Percentiles rank a stretch among this genome's conserved stretches.
These are phyloP conservation scores for Phyllotis vaccarum DNA, from an alignment of 2,797 vertebrate genomes.

Conservation along the genomic window DNA sequence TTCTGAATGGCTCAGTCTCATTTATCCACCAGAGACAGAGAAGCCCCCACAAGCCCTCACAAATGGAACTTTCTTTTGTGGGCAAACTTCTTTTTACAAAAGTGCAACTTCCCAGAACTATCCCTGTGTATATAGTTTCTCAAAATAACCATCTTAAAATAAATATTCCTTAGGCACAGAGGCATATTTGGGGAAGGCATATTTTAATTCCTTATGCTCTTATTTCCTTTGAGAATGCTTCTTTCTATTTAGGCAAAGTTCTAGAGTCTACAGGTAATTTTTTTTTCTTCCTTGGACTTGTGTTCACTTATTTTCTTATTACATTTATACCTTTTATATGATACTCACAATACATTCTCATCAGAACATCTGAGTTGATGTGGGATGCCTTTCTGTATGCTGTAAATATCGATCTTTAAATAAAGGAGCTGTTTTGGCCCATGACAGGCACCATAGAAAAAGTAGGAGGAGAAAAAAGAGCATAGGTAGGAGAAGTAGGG, in stretches of 20 bases:
- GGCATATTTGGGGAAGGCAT: neutral
- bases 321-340: neutral
- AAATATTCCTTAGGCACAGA: neutral
- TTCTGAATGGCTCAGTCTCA: neutral
- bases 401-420: too few species aligned
- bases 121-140: neutral
- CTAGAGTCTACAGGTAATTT: neutral
- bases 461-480: too few species aligned
- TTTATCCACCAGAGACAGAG: neutral
- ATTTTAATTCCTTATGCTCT: neutral
- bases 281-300: neutral
- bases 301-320: neutral
- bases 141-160: neutral
- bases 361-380: neutral
- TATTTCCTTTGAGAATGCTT: constrained; percentile 25
- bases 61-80: neutral
- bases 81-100: neutral
- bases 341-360: neutral
- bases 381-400: too few species aligned
- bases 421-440: too few species aligned
- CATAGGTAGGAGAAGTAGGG: too few species aligned
- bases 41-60: neutral
- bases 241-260: neutral
- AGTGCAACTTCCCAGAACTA: neutral
- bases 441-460: too few species aligned